Evolutionary conservation across 1,140 invertebrate species (phyloP).

Genomic region (Camponotus pennsylvanicus): DNA sequence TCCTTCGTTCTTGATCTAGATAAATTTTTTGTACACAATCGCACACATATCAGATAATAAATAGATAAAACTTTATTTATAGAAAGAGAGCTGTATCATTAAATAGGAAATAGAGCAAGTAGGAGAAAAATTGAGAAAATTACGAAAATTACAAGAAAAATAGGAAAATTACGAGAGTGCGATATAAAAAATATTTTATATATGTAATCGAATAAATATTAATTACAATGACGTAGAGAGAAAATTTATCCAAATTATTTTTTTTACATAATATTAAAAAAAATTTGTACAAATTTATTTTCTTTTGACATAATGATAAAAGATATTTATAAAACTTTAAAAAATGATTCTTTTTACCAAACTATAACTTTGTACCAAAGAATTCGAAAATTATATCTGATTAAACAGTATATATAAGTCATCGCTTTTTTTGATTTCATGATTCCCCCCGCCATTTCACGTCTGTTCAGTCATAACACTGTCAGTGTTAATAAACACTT

Average conservation of each 20-base stretch:
- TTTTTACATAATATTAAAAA: too few relatives aligned
- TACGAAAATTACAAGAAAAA: background rate
- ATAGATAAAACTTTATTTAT: background rate
- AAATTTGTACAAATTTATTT: too few relatives aligned
- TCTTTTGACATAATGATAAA: too few relatives aligned
- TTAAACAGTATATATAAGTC: background rate
- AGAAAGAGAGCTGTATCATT: background rate
- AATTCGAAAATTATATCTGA: constrained; percentile 6
- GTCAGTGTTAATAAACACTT: constrained; percentile 4
- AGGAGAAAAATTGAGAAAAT: background rate
- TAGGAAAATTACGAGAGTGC: background rate
- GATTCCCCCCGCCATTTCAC: background rate
- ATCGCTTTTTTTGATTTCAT: background rate
- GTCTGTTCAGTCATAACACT: background rate
- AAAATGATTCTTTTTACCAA: too few relatives aligned
- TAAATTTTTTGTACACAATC: too few relatives aligned
- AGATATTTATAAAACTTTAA: too few relatives aligned
- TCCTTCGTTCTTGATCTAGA: too few relatives aligned
- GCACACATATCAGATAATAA: background rate
- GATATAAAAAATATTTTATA: background rate
- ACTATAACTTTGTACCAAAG: too few relatives aligned
- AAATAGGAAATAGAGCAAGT: background rate
- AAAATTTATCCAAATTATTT: background rate
- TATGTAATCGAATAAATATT: too few relatives aligned
- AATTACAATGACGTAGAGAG: background rate